These are phyloP conservation scores for Anthopleura xanthogrammica DNA, from an alignment of 92 coral and sea anemone genomes.

Conservation along the genomic window DNA sequence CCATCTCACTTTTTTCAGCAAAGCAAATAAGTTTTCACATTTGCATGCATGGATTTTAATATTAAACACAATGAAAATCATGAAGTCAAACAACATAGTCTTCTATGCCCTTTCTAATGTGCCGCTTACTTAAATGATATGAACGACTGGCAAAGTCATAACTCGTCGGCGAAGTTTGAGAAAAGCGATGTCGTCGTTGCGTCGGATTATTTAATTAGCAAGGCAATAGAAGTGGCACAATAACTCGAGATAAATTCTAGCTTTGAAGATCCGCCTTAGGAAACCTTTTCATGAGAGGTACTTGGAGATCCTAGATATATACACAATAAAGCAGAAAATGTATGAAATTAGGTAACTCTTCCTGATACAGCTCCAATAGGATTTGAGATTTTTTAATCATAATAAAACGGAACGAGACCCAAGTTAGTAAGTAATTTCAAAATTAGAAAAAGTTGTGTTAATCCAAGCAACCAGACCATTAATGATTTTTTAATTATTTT, in stretches of 20 bases:
- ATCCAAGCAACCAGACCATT: constrained; percentile 83
- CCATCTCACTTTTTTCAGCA: constrained; percentile 3
- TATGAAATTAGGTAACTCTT: background rate
- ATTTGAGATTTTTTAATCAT: background rate
- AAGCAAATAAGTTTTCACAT: constrained; percentile 25
- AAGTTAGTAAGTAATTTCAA: constrained; percentile 29
- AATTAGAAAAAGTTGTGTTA: constrained; percentile 69
- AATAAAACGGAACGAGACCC: constrained; percentile 6
- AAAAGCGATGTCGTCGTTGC: constrained; percentile 64
- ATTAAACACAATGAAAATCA: constrained; percentile 17
- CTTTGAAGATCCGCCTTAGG: constrained; percentile 76
- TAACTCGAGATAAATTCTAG: constrained; percentile 77
- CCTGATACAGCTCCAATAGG: background rate
- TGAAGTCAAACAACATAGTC: constrained; percentile 20
- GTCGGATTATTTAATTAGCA: constrained; percentile 92
- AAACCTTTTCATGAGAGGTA: constrained; percentile 59
- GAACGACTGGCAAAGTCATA: constrained; percentile 51
- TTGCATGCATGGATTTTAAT: constrained; percentile 34
- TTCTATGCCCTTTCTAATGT: constrained; percentile 21
- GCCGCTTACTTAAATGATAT: constrained; percentile 51
- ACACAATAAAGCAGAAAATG: background rate
- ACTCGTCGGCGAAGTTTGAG: constrained; percentile 63
- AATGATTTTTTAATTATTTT: constrained; percentile 95
- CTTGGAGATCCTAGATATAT: constrained; percentile 17
- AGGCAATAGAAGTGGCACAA: constrained; percentile 82